Conservation (phyloP, 2,113 vertebrate genomes). For the Peromyscus californicus region DNA sequence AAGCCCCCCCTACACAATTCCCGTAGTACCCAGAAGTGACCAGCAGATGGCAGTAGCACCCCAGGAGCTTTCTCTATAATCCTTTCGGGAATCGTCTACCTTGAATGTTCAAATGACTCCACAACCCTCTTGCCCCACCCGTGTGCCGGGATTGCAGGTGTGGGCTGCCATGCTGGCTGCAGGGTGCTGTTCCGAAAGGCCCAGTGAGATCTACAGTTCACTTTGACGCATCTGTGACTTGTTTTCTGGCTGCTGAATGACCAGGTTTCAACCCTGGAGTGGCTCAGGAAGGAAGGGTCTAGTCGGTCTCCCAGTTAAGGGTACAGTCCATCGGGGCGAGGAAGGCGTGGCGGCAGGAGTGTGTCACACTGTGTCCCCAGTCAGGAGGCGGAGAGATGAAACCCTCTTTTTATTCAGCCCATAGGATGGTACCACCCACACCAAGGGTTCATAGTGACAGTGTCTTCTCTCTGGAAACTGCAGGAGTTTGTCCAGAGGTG, state of each 20-base stretch:
- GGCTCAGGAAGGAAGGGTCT: background rate
- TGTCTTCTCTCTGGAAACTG: background rate
- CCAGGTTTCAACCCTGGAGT: too few relatives aligned
- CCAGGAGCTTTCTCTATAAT: background rate
- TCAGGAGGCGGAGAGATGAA: background rate
- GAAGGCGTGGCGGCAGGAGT: too few relatives aligned
- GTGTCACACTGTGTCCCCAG: background rate
- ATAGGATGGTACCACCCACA: background rate
- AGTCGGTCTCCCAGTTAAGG: background rate
- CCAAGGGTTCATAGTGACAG: background rate
- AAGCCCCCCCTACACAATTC: fast-evolving
- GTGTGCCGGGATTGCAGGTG: background rate
- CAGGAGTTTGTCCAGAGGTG: background rate
- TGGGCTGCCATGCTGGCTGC: background rate
- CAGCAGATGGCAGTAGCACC: constrained; percentile 57
- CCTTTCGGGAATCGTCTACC: background rate
- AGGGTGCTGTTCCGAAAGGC: background rate
- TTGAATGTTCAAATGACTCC: background rate
- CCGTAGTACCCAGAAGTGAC: background rate
- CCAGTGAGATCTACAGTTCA: background rate
- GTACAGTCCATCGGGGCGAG: fast-evolving
- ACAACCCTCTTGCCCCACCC: background rate
- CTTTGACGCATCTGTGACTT: background rate
- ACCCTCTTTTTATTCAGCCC: background rate
- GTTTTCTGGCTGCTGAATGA: too few relatives aligned